Evolutionary conservation across 1,140 invertebrate species (phyloP), one percentile per base, ranked within the genome.

Genomic region (Sarcophaga bullata): DNA sequence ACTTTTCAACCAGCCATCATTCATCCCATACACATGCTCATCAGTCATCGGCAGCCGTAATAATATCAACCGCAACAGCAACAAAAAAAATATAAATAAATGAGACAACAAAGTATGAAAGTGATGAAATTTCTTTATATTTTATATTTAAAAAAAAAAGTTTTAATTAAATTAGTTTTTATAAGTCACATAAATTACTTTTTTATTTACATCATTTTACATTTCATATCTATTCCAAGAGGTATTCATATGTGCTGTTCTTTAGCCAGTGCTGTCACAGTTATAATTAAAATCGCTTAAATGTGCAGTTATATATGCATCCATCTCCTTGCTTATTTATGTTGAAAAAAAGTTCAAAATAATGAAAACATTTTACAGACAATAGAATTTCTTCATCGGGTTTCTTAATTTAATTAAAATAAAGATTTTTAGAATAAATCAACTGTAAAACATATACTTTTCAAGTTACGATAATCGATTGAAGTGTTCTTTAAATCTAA

Each of bases 1-100:
- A 76, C 72, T 10, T 25, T 9, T 15, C 58, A 68, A 68, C 58
- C 58, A 68, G 19, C 62, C 62, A 25, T 11, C 19, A 25, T 72
- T 19, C 50, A 58, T 17, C 78, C 25, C 25, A 37, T 37, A 52
- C 50, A 80, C 19, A 80, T 52, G 25, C 25, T 37, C 25, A 37
- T 37, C 47, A 48, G 15, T 17, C 75, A 17, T 17, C 37, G 48
- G 47, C 75, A 46, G 49, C 75, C n/a, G 49, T 46, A 78, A 46
- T 10, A 73, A 19, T 46, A 78, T n/a, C 75, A 78, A 37, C n/a
- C n/a, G 75, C 46, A 78, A 9, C 75, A 78, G 47, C 37, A 78
- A 47, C 8, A 78, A 78, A 48, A 78, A 47, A 9, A 37, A 37
- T 4, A 37, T 37, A 37, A 37, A 37, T 2, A 2, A 37, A 48